Percentiles rank a stretch among this genome's conserved stretches.
Conservation (phyloP, 1,140 invertebrate genomes). For the Ctenoplectra terminalis region DNA sequence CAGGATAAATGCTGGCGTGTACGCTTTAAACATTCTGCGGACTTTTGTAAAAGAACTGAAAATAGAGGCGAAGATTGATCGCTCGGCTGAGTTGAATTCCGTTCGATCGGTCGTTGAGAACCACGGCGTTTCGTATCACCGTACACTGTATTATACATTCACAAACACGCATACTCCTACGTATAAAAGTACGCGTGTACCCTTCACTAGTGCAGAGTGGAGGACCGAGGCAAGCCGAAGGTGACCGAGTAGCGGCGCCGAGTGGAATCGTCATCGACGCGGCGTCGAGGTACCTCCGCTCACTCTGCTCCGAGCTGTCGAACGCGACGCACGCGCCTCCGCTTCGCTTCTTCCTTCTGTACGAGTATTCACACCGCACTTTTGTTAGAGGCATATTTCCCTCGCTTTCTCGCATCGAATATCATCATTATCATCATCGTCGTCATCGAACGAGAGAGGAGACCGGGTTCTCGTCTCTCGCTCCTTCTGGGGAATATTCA, state of each 20-base stretch:
- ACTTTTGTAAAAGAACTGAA: slow-evolving; percentile 28
- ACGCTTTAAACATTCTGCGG: not conserved
- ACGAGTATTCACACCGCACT: slow-evolving; percentile 20
- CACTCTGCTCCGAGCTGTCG: slow-evolving; percentile 77
- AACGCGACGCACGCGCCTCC: slow-evolving; percentile 69
- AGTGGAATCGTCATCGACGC: slow-evolving; percentile 61
- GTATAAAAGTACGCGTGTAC: slow-evolving; percentile 40
- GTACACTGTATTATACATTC: slow-evolving; percentile 61
- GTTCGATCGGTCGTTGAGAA: slow-evolving; percentile 61
- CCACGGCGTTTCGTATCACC: slow-evolving; percentile 45
- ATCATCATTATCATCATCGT: not conserved
- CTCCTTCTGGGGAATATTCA: not conserved
- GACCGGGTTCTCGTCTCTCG: not conserved
- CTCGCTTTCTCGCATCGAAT: slow-evolving; percentile 38
- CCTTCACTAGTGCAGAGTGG: slow-evolving; percentile 33
- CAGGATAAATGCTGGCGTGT: not conserved
- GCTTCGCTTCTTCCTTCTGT: slow-evolving; percentile 35
- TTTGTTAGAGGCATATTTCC: slow-evolving; percentile 14
- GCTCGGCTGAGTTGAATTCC: slow-evolving; percentile 36
- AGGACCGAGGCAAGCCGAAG: slow-evolving; percentile 44
- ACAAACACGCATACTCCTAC: slow-evolving; percentile 33
- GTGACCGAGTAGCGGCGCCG: slow-evolving; percentile 51
- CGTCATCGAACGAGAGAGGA: slow-evolving; percentile 26
- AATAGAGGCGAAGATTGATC: slow-evolving; percentile 29
- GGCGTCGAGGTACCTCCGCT: slow-evolving; percentile 58